phyloP scores from a whole-genome alignment of 2,113 vertebrate genomes.

The Erinaceus europaeus region DNA sequence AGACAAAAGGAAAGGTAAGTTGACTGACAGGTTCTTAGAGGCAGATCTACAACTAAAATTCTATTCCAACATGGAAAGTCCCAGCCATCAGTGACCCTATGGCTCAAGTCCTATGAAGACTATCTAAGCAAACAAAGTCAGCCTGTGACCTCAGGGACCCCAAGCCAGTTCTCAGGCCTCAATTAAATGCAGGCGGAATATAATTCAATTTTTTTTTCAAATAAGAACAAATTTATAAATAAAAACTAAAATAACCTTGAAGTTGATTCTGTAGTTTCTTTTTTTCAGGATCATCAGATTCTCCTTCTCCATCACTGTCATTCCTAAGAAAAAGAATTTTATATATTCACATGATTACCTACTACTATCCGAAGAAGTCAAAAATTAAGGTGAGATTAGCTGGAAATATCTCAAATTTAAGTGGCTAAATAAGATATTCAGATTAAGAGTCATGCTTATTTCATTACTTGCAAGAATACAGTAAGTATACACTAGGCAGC shows the following conservation, averaged over 20 bases:
- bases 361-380: conserved; percentile 33
- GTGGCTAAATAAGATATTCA: conserved; percentile 24
- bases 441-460: background rate
- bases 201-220: background rate
- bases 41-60: background rate
- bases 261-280: conserved; percentile 98
- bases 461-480: background rate
- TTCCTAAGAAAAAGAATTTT: conserved; percentile 85
- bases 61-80: background rate
- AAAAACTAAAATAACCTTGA: conserved; percentile 86
- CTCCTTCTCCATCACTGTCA: conserved; percentile 96
- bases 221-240: conserved; percentile 41
- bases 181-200: background rate
- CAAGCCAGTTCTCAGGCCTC: background rate
- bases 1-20: background rate
- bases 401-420: conserved; percentile 10
- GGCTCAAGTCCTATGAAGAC: background rate
- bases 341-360: conserved; percentile 55
- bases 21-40: background rate
- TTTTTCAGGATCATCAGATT: conserved; percentile 95
- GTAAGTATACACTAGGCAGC: background rate
- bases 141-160: background rate
- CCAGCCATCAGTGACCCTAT: background rate
- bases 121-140: background rate
- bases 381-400: conserved; percentile 25